Evolutionary conservation across 1,140 invertebrate genomes (phyloP).

Genomic region (Euschistus heros): DNA sequence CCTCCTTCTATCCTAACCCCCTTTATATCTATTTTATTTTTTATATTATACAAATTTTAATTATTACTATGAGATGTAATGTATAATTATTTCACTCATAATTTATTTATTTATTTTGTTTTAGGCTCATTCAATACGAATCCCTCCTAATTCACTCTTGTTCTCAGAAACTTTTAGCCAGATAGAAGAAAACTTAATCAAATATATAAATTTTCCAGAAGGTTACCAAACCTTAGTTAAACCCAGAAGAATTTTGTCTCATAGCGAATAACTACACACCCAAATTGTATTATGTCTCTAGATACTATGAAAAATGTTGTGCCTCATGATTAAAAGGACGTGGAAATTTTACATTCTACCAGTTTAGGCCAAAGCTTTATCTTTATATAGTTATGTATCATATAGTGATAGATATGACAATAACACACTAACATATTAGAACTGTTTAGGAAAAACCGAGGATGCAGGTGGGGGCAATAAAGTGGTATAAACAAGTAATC

Average conservation of each 20-base stretch:
- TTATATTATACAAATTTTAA: too few species aligned
- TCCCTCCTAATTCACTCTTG: background rate
- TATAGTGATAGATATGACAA: slow-evolving; percentile 17
- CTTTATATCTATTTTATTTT: too few species aligned
- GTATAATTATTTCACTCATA: too few species aligned
- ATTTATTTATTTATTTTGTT: too few species aligned
- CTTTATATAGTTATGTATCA: slow-evolving; percentile 13
- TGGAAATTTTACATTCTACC: background rate
- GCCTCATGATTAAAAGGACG: background rate
- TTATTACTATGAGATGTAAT: too few species aligned
- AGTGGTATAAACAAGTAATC: background rate
- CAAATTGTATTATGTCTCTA: background rate
- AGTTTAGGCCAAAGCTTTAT: slow-evolving; percentile 12
- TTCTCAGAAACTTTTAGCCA: background rate
- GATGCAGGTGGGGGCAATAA: background rate
- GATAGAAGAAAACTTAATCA: background rate
- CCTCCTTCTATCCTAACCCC: too few species aligned
- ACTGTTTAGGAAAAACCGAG: background rate
- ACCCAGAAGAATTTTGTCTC: background rate
- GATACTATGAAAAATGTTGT: background rate
- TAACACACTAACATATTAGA: slow-evolving; percentile 6
- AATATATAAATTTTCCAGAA: background rate
- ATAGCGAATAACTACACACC: background rate
- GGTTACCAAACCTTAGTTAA: background rate
- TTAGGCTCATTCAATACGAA: too few species aligned